Evolutionary conservation across 2,888 invertebrate genomes (phyloP), one percentile per base, ranked within the genome.

Genomic region (Serripes groenlandicus): DNA sequence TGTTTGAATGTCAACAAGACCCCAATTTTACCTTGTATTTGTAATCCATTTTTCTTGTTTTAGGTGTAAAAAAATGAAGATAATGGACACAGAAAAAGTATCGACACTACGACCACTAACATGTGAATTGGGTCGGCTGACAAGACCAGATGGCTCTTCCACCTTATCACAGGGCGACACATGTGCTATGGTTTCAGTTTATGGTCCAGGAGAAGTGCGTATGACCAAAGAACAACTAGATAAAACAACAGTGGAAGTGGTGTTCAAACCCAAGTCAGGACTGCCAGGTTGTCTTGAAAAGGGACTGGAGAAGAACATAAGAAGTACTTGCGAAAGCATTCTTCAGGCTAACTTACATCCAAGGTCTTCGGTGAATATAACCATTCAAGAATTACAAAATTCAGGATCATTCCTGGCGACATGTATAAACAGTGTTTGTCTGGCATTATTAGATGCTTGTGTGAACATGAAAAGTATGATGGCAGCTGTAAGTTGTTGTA

Each of bases 381-480:
- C 97, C 74, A 94, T 98, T 74, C 98, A 98, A 94, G 98, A 98
- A 95, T 95, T 98, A 92, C 97, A 98, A 93, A 97, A 98, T 94
- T 83, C 87, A 68, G 94, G 94, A 3, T 93, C 92, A 7, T 87
- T 98, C 1, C 95, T 98, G 73, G 96, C 98, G 0, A 97, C 97
- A 94, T 96, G 97, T 21, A 95, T 98, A 42, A 99, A 98, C 95
- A 97, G 97, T 32, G 96, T 96, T 0, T 98, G 97, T 94, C 95
- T 98, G 78, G 97, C 98, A 0, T 95, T 98, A 37, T 95, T 98
- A 0, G 97, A 97, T 95, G 96, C 97, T 0, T 97, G 97, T 32
- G 95, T 98, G n/a, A 96, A 97, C 21, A 97, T 98, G 97, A 97
- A 97, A 86, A 97, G 96, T 92, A 96, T 97, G 42, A 96, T 98